Evolutionary conservation across 2,888 invertebrate species (phyloP).

Genomic region (Rhopalosiphum nymphaeae): DNA sequence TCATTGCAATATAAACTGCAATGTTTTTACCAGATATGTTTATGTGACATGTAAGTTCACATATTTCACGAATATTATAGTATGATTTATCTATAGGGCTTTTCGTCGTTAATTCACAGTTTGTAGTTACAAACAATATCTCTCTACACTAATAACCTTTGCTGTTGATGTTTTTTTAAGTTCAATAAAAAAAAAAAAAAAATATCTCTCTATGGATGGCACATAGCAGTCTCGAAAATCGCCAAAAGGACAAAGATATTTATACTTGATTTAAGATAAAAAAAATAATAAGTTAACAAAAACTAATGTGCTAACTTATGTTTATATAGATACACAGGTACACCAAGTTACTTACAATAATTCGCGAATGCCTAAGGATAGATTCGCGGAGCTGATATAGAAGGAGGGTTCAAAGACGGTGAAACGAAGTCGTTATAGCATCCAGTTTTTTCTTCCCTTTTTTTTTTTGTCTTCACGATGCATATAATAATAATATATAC

Average conservation of each 20-base stretch:
- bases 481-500: background rate
- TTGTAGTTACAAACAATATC: background rate
- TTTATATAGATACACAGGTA: background rate
- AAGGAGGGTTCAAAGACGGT: background rate
- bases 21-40: background rate
- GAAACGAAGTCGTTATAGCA: background rate
- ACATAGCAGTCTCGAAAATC: background rate
- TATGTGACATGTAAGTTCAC: background rate
- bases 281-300: background rate
- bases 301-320: background rate
- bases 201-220: background rate
- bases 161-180: too few relatives aligned
- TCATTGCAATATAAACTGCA: background rate
- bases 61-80: background rate
- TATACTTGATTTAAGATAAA: background rate
- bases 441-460: slow-evolving; percentile 20
- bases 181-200: too few relatives aligned
- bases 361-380: background rate
- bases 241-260: background rate
- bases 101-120: background rate
- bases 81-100: background rate
- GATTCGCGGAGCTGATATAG: background rate
- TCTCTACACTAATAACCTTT: too few relatives aligned
- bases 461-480: slow-evolving; percentile 28
- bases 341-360: background rate